phyloP scores from a whole-genome alignment of 30 jellyfish, hydroid and myxozoan species.

The Turritopsis rubra region DNA sequence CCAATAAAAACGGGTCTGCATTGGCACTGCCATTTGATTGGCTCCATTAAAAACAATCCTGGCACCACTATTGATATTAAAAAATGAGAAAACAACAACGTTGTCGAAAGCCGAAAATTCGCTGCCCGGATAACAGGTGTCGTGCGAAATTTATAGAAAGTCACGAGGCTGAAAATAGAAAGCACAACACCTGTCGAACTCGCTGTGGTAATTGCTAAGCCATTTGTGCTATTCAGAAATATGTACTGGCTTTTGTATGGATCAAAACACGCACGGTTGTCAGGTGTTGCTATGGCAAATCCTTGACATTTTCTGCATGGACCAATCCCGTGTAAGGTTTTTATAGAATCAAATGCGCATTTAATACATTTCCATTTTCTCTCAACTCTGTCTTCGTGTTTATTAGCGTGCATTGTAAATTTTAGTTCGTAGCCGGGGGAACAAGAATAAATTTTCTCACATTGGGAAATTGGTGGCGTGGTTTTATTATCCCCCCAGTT shows the following conservation, averaged over 20 bases:
- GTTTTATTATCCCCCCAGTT: neutral
- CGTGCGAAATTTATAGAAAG: neutral
- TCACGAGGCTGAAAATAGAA: neutral
- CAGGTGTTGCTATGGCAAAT: neutral
- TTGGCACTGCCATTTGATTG: neutral
- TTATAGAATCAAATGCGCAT: neutral
- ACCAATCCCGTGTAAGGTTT: neutral
- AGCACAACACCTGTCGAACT: neutral
- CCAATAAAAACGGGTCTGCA: neutral
- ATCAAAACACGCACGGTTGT: neutral
- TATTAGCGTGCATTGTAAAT: neutral
- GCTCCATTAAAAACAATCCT: neutral
- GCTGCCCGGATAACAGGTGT: neutral
- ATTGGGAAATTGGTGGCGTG: neutral
- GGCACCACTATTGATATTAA: neutral
- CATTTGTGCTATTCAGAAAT: neutral
- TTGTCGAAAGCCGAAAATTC: neutral
- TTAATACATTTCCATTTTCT: neutral
- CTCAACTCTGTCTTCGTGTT: neutral
- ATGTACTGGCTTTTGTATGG: neutral
- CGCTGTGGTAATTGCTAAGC: neutral
- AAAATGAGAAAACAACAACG: neutral
- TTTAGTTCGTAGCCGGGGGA: neutral
- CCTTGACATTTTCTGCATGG: neutral
- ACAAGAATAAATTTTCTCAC: neutral